Percentiles rank a stretch among this genome's conserved stretches.
Conservation (phyloP, 2,113 vertebrate genomes). For the Neoarius graeffei region DNA sequence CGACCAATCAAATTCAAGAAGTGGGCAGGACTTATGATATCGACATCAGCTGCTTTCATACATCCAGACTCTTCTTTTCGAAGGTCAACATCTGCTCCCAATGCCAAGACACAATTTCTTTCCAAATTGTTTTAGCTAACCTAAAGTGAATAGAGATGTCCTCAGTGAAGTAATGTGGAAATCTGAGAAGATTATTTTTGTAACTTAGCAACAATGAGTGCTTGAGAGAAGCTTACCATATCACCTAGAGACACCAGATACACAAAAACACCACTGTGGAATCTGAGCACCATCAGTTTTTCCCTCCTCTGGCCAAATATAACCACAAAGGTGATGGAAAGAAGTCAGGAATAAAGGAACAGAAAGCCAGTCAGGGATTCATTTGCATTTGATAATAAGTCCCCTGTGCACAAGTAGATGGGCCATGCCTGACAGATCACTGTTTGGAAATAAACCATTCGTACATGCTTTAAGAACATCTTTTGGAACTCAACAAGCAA, state of each 20-base stretch:
- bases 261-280: neutral
- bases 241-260: neutral
- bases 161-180: too few relatives aligned
- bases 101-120: too few relatives aligned
- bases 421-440: neutral
- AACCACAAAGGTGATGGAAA: neutral
- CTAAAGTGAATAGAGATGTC: too few relatives aligned
- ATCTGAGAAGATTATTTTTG: too few relatives aligned
- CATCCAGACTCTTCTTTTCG: too few relatives aligned
- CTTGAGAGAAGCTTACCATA: neutral
- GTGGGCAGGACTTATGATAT: too few relatives aligned
- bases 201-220: too few relatives aligned
- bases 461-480: neutral
- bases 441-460: neutral
- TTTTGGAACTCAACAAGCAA: conserved; percentile 9
- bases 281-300: neutral
- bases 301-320: neutral
- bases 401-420: conserved; percentile 3
- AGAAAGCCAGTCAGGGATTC: conserved; percentile 5
- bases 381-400: conserved; percentile 27
- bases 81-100: too few relatives aligned
- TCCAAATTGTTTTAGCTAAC: too few relatives aligned
- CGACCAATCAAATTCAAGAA: too few relatives aligned
- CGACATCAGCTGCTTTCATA: too few relatives aligned
- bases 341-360: conserved; percentile 13